Evolutionary conservation across 1,140 invertebrate genomes (phyloP), one percentile per base, ranked within the genome.

Genomic region (Trichonephila clavipes): DNA sequence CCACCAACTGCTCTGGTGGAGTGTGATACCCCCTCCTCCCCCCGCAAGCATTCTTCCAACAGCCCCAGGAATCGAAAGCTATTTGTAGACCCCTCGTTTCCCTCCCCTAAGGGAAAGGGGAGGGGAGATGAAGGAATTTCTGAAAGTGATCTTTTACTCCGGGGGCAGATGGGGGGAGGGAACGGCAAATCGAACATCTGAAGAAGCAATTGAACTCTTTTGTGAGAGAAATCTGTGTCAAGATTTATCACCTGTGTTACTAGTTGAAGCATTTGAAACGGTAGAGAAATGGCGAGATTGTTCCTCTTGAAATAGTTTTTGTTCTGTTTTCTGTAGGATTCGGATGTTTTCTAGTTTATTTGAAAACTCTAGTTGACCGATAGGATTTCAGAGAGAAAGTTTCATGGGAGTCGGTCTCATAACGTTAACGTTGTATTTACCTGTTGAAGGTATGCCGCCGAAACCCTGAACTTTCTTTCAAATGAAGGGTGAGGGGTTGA

Each of bases 61-160:
- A 72, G 28, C 69, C 69, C 69, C 69, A 72, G 69, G 24, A 72
- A 72, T 72, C 10, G 28, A 34, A 72, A 72, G 69, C 69, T 72
- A 72, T 72, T 72, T 72, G 24, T 34, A 16, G 69, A 72, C 69
- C 69, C 69, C 69, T 3, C 24, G 10, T 72, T 72, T 16, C 24
- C 69, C 6, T 16, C 69, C 69, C 28, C 12, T 12, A 66, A 34
- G 28, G 24, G 10, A 28, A 34, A 18, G 69, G 28, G 1, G n/a
- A n/a, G n/a, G 69, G 28, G 28, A 28, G 69, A 28, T 16, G 3
- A 24, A 72, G 69, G 69, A 72, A 72, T 72, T 72, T 72, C 12
- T 34, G 69, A 72, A 72, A 72, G 69, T 72, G 69, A 72, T 34
- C 69, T 18, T 72, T 69, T 24, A 21, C 64, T 66, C n/a, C 19